A percentile compares a stretch with the other conserved stretches of the same genome.
phyloP scores from a whole-genome alignment of 2,113 vertebrate species.

The Syngnathoides biaculeatus region DNA sequence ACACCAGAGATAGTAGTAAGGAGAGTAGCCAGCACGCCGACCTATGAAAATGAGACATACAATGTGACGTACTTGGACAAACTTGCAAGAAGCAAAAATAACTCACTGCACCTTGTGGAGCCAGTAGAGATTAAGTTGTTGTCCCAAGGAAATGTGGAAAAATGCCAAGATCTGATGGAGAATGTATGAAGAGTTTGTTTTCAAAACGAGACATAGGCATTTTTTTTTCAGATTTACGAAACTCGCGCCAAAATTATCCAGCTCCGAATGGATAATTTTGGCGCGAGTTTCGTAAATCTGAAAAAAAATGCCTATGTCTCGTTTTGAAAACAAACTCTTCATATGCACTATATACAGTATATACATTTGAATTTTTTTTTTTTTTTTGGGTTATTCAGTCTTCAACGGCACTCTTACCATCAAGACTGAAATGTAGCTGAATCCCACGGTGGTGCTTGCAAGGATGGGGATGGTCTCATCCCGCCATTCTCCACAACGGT shows the following conservation, averaged over 20 bases:
- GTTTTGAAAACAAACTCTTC: too few species aligned
- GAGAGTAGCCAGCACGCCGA: constrained; percentile 80
- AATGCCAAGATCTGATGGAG: constrained; percentile 84
- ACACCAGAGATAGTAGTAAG: constrained; percentile 83
- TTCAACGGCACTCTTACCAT: constrained; percentile 69
- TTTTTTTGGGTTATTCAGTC: too few species aligned
- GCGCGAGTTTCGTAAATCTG: too few species aligned
- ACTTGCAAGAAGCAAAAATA: neutral
- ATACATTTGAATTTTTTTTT: neutral
- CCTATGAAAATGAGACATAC: constrained; percentile 61
- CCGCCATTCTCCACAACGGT: constrained; percentile 87
- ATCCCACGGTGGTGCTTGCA: constrained; percentile 80
- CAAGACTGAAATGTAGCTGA: constrained; percentile 85
- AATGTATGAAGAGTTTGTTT: too few species aligned
- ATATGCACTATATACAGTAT: neutral
- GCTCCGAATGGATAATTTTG: too few species aligned
- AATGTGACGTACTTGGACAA: neutral
- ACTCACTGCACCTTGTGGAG: constrained; percentile 86
- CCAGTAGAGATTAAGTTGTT: constrained; percentile 97
- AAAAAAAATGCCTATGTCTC: too few species aligned
- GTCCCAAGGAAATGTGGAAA: constrained; percentile 90
- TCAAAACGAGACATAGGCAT: too few species aligned
- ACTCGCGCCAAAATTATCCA: too few species aligned
- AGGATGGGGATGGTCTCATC: constrained; percentile 90
- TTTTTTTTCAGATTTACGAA: too few species aligned